Percentiles rank a stretch among this genome's conserved stretches.
Conservation (phyloP, 2,797 vertebrate genomes). For the Pyrocephalus nanus region DNA sequence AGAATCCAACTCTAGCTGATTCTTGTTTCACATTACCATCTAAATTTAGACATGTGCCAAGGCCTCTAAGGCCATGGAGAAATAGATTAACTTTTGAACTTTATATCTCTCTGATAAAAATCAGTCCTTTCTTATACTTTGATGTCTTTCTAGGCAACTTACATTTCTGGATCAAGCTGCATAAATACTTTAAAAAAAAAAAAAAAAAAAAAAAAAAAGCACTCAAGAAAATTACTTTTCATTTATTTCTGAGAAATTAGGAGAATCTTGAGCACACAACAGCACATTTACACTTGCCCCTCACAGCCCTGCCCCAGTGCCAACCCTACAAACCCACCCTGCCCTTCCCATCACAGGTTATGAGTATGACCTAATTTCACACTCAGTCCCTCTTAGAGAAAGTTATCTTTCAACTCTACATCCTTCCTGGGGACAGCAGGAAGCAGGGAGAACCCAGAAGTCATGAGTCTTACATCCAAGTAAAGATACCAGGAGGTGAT, state of each 20-base stretch:
- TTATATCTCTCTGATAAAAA: neutral
- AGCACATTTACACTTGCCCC: neutral
- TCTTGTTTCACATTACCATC: neutral
- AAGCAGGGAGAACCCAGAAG: neutral
- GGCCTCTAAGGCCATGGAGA: neutral
- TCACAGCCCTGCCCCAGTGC: neutral
- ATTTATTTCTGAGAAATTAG: neutral
- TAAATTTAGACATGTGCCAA: neutral
- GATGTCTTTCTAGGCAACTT: neutral
- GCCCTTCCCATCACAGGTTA: neutral
- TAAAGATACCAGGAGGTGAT: neutral
- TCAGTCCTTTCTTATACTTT: neutral
- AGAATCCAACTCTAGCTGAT: neutral
- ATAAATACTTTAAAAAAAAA: neutral
- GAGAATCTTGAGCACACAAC: rapidly evolving
- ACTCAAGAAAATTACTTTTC: neutral
- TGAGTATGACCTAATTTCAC: neutral
- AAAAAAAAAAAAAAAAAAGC: neutral
- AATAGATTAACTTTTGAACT: neutral
- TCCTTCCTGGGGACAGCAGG: neutral
- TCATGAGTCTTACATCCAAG: neutral
- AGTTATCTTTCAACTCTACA: neutral
- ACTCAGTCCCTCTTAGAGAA: neutral
- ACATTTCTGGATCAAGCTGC: neutral
- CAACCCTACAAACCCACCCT: neutral